Evolutionary conservation across 2,888 invertebrate genomes (phyloP).

Genomic region (Sepioteuthis lessoniana): DNA sequence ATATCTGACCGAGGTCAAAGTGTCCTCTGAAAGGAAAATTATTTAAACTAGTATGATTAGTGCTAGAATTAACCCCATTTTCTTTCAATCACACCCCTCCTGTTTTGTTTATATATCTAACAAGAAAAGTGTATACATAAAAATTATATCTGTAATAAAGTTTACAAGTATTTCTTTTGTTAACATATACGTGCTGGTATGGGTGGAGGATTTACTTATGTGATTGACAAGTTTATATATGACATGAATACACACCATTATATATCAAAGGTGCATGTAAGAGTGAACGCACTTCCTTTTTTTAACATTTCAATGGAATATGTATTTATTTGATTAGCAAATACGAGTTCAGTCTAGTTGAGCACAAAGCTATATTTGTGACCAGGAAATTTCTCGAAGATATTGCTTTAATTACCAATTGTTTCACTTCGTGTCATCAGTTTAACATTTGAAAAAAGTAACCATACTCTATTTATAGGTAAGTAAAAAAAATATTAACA

Average conservation of each 20-base stretch:
- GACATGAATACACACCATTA: neutral
- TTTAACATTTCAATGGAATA: neutral
- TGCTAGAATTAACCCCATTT: too few species aligned
- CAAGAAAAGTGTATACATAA: too few species aligned
- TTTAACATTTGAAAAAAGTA: neutral
- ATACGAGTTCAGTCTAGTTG: neutral
- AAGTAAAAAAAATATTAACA: neutral
- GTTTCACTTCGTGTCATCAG: neutral
- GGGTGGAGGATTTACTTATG: neutral
- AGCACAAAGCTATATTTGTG: neutral
- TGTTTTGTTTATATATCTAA: too few species aligned
- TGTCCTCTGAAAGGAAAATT: too few species aligned
- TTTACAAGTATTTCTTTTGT: neutral
- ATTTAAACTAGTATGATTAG: too few species aligned
- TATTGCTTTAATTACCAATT: neutral
- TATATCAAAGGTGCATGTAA: neutral
- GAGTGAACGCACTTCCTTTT: neutral
- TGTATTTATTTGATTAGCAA: neutral
- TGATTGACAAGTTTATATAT: neutral
- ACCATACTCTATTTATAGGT: neutral
- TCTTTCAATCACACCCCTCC: too few species aligned
- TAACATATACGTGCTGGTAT: neutral
- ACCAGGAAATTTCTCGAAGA: neutral
- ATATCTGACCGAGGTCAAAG: too few species aligned
- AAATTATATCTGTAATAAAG: too few species aligned